Conservation (phyloP, 1,140 invertebrate species). For the Acromyrmex echinatior region DNA sequence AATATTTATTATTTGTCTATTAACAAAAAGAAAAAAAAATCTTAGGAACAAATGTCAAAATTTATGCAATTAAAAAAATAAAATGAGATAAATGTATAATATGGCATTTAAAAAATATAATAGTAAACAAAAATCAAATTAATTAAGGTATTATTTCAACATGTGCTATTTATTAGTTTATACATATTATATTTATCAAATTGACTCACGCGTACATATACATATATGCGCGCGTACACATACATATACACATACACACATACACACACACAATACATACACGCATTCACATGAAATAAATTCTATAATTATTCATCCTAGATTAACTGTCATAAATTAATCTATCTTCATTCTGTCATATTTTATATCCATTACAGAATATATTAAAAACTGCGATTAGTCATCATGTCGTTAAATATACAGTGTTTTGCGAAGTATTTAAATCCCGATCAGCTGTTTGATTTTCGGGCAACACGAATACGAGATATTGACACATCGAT, state of each 20-base stretch:
- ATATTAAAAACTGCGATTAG: not conserved
- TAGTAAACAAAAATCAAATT: not conserved
- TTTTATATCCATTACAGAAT: not conserved
- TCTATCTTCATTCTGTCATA: not conserved
- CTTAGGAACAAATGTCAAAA: not conserved
- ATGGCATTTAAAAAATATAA: not conserved
- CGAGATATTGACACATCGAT: not conserved
- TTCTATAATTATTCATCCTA: not conserved
- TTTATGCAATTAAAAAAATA: not conserved
- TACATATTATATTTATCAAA: no score
- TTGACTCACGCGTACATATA: no score
- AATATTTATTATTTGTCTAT: not conserved
- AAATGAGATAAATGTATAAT: not conserved
- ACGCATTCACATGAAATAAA: not conserved
- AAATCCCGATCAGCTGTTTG: conserved; percentile 32
- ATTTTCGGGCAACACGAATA: not conserved
- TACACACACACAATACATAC: no score
- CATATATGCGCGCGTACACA: no score
- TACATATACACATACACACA: no score
- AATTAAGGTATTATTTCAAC: not conserved
- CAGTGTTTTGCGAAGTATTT: not conserved
- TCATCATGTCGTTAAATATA: not conserved
- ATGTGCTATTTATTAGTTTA: no score
- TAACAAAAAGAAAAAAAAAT: not conserved
- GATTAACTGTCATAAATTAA: not conserved